Evolutionary conservation across 1,140 invertebrate genomes (phyloP).

Genomic region (Orchestia grillus): DNA sequence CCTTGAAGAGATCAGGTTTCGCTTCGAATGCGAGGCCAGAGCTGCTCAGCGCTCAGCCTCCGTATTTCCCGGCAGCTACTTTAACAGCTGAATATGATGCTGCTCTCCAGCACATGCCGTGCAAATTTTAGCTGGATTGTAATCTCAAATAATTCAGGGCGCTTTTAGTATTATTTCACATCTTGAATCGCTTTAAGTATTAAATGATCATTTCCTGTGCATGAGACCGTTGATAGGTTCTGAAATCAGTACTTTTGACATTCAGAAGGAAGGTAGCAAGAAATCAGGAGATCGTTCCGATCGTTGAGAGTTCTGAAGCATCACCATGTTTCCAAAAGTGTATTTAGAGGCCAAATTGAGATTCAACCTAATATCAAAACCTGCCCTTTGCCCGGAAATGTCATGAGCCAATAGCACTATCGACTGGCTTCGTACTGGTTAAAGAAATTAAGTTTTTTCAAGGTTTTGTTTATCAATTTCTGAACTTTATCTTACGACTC

Average conservation of each 20-base stretch:
- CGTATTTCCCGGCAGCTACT: too few relatives aligned
- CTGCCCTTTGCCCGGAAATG: background rate
- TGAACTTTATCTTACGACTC: background rate
- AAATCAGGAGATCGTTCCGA: background rate
- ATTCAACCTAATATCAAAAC: background rate
- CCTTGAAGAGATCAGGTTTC: too few relatives aligned
- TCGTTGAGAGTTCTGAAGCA: background rate
- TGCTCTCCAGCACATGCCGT: too few relatives aligned
- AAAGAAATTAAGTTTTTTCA: background rate
- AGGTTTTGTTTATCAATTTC: constrained; percentile 5
- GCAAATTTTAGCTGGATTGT: too few relatives aligned
- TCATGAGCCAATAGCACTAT: background rate
- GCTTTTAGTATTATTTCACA: too few relatives aligned
- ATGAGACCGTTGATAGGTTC: background rate
- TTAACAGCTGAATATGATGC: too few relatives aligned
- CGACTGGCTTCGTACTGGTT: background rate
- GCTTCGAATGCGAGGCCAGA: too few relatives aligned
- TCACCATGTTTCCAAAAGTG: background rate
- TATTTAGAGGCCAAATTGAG: background rate
- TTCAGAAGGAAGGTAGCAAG: background rate
- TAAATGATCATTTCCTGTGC: too few relatives aligned
- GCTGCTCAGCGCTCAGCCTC: too few relatives aligned
- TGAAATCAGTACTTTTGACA: background rate
- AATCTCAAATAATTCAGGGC: too few relatives aligned
- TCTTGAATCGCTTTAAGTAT: too few relatives aligned